Percentiles rank a stretch among this genome's conserved stretches.
phyloP scores from a whole-genome alignment of 1,140 invertebrate species.

The Nephila pilipes region DNA sequence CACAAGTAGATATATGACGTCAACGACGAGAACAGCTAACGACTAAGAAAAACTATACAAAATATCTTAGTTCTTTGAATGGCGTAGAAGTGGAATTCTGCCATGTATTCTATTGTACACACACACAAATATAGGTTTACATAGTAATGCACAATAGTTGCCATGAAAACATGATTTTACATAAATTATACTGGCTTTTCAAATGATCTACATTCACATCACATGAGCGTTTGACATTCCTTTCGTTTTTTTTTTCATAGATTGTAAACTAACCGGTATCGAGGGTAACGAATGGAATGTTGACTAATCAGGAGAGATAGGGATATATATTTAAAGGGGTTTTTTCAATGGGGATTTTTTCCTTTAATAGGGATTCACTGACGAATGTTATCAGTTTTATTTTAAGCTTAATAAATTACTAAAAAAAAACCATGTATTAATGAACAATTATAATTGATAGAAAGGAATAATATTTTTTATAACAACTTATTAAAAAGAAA shows the following conservation, averaged over 20 bases:
- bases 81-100: background rate
- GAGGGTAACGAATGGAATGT: constrained; percentile 14
- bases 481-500: too few relatives aligned
- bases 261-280: background rate
- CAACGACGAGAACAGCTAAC: constrained; percentile 31
- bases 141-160: constrained; percentile 24
- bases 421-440: too few relatives aligned
- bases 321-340: background rate
- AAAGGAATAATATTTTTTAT: too few relatives aligned
- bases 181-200: constrained; percentile 42
- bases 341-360: background rate
- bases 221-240: background rate
- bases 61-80: constrained; percentile 8
- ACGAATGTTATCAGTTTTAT: too few relatives aligned
- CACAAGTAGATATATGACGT: constrained; percentile 27
- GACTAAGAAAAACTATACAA: constrained; percentile 63
- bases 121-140: constrained; percentile 24
- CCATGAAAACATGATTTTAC: constrained; percentile 59
- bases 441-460: too few relatives aligned
- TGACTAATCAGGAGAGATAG: background rate
- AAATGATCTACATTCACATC: background rate
- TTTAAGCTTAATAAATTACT: too few relatives aligned
- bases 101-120: constrained; percentile 18
- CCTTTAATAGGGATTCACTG: too few relatives aligned
- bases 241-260: background rate